These are phyloP conservation scores for Drosophila bifasciata DNA, from an alignment of 1,140 invertebrate genomes.

Conservation along the genomic window DNA sequence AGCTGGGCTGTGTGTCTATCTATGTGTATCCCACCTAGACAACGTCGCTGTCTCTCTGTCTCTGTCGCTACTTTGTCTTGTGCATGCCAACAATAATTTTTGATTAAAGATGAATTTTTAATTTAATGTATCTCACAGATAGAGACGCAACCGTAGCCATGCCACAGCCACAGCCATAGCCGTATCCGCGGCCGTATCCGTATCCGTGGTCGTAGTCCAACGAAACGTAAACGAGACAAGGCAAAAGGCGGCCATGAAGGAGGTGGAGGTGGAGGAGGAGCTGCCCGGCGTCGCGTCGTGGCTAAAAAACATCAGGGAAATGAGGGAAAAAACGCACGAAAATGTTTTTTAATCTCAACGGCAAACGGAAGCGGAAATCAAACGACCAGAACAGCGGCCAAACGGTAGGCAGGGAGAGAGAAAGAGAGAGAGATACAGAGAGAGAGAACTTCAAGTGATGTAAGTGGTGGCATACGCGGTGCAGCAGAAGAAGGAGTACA, in stretches of 20 bases:
- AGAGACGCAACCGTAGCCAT: slow-evolving; percentile 59
- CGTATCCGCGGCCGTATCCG: slow-evolving; percentile 39
- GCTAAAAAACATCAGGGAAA: slow-evolving; percentile 66
- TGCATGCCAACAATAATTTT: slow-evolving; percentile 83
- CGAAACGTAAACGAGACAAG: slow-evolving; percentile 48
- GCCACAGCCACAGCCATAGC: slow-evolving; percentile 67
- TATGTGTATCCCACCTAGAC: no score
- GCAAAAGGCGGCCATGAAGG: not conserved
- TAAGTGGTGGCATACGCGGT: slow-evolving; percentile 24
- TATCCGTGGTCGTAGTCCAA: slow-evolving; percentile 46
- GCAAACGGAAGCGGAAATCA: slow-evolving; percentile 84
- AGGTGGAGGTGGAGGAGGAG: not conserved
- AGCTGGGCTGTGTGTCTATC: no score
- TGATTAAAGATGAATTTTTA: slow-evolving; percentile 84
- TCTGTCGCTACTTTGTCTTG: slow-evolving; percentile 59
- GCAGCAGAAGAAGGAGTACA: not conserved
- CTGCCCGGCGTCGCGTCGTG: slow-evolving; percentile 12
- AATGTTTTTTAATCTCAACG: slow-evolving; percentile 84
- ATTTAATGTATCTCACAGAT: slow-evolving; percentile 83
- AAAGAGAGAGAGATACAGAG: no score
- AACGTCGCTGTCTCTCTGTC: not conserved
- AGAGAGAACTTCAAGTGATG: slow-evolving; percentile 28
- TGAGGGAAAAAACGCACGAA: slow-evolving; percentile 78
- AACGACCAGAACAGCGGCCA: slow-evolving; percentile 83
- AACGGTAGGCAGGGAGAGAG: slow-evolving; percentile 23